Evolutionary conservation across 2,113 vertebrate genomes (phyloP), one percentile per base, ranked within the genome.

Genomic region (Lycaon pictus): DNA sequence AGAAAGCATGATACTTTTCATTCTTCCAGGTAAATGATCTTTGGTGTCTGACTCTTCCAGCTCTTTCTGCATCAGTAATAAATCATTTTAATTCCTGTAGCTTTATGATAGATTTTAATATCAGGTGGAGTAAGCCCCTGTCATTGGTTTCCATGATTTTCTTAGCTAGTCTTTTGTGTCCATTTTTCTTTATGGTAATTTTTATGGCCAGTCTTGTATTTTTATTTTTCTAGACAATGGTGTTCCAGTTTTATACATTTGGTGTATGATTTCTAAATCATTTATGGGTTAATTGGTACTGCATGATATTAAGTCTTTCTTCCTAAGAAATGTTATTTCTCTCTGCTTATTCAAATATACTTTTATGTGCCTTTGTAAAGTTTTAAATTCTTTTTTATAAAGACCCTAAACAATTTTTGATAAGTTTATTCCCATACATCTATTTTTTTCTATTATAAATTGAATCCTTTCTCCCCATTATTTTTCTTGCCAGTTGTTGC

Each of bases 311-410:
- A 93, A 93, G 37, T 86, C 19, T 76, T 95, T 80, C 86, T 93
- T 90, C 65, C 60, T 84, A 94, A 95, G 81, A 43, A 95, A 95
- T 84, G 53, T 80, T 96, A 80, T 84, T 97, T 92, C 62, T 94
- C 58, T 69, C 48, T 74, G 55, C 72, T 86, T 87, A 83, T 96
- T 94, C 89, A 93, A 96, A 97, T 89, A 80, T 37, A 74, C 20
- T 93, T 94, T 98, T 89, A 93, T 80, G 43, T 71, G 43, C 65
- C 51, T 95, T 96, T 80, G 65, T 95, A 85, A 96, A 90, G 60
- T 94, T 94, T 97, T 97, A 96, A 96, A 71, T 12, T 84, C 53
- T 94, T 94, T 53, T 95, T 90, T 74, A 96, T 86, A 86, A 96
- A 81, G 60, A 16, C 37, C 29, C 13, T 91, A 93, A 91, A 95